Evolutionary conservation across 2,797 vertebrate species (phyloP), one percentile per base, ranked within the genome.

Genomic region (Prunella strophiata): DNA sequence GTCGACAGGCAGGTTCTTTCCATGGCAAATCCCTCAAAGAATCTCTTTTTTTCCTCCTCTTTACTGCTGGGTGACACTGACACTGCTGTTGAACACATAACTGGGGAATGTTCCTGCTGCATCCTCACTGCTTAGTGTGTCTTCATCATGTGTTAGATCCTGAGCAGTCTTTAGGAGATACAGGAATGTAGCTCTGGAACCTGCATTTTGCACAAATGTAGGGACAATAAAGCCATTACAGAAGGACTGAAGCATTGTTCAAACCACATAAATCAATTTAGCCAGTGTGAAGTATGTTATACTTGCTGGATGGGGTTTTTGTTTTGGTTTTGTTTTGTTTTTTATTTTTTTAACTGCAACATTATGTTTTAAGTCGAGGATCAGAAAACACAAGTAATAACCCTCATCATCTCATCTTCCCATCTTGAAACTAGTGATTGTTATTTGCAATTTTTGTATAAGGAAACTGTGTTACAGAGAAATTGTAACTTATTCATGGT

Each of bases 361-460:
- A 34, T 51, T 25, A 12, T 51, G 10, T 22, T 87, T 87, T 72
- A 26, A 40, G 47, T 86, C 3, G 3, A 74, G 65, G 21, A 83
- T 88, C 52, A 84, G 80, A 71, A 77, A 68, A 58, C 22, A 51
- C 15, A 65, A 72, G 20, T 42, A 65, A 20, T 82, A 79, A 58
- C 27, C 62, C 30, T 68, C 14, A 34, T 70, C 25, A 13, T 47
- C 27, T 65, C 38, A 29, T 59, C 38, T 43, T 59, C n/a, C 26
- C 29, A 47, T 95, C 47, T 81, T 86, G 63, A 73, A 82, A 58
- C n/a, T 81, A 54, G 7, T 52, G 32, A 30, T 65, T 82, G 36
- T 78, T 93, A 75, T 61, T 93, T 74, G 50, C 63, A 79, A 65
- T 92, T 94, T 94, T 94, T 51, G 68, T 74, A 71, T 71, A 65